Base-by-base conservation (phyloP, 2,113 vertebrate genomes). In the Hypocryptadius cinnamomeus region DNA sequence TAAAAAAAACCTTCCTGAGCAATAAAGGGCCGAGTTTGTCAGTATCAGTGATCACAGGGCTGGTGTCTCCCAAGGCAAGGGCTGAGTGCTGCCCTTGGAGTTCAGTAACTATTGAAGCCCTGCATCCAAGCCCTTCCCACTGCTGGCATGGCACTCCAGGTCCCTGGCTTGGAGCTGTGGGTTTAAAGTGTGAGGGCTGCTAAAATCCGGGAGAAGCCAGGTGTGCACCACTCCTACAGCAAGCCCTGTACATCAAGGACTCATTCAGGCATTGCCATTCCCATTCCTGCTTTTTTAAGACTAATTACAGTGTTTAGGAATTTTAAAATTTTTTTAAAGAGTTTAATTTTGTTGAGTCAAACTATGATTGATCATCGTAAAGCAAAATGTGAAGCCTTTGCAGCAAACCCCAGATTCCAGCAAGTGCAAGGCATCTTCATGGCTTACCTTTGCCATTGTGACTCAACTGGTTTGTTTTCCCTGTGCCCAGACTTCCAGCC, bases 21-120 rank as follows among this genome's bases (percentile, higher is more conserved):
- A 87, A 80, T 93, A 94, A 96, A 96, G 2, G 66, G 71, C 94
- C 82, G 95, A 97, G 93, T 95, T 96, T 91, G 95, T 92, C 73
- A 50, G 88, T 96, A 70, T 81, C 96, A 39, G 54, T 96, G 96
- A 96, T 96, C 95, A 89, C 30, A 87, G 95, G 92, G 90, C 66
- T 65, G 71, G 86, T 87, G 92, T 85, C 93, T 96, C 81, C 79
- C 87, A 95, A 81, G 89, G 89, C 82, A 85, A 87, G 57, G 69
- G 70, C 77, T 93, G 93, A 76, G 66, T 53, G 74, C 28, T 81
- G 57, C 79, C 70, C 87, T 88, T 84, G 60, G 54, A 78, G 59
- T 22, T 81, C 64, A 93, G 40, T 73, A 71, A 70, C n/a, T 83
- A 15, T 82, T 93, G 93, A 85, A 96, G 87, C 6, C 11, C 59